Base-by-base conservation (phyloP, 2,797 vertebrate genomes). In the Paramormyrops hopkinsi region DNA sequence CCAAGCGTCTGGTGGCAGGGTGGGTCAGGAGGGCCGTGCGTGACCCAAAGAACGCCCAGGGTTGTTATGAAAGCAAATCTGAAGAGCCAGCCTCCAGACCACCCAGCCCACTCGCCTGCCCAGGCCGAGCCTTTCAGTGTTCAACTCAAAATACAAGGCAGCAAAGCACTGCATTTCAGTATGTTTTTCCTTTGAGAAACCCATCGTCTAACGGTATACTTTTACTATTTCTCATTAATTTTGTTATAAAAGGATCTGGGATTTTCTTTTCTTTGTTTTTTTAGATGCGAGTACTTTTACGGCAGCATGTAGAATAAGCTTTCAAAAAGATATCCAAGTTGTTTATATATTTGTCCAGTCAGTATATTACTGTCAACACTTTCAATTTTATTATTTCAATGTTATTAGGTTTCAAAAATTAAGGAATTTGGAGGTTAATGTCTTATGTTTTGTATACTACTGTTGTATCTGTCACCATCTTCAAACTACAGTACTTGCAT, bases 31-130 rank as follows among this genome's bases (percentile, higher is more conserved):
- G 73, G 90, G 90, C 87, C 91, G 90, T 3, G 86, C 90, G 90
- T n/a, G 92, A 91, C 91, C 90, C 90, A 91, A 86, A 91, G 90
- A 91, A 53, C 90, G 92, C 91, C 91, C 90, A 91, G 89, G 89
- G 89, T 90, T 91, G 91, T 92, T 92, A 69, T 93, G 93, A 93
- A 94, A 94, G 93, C 92, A 92, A 88, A 92, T 92, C 91, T 86
- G 91, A 92, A 91, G 94, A 92, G 33, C 90, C 69, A 86, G 90
- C 7, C 44, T 90, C 89, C 89, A 92, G 92, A 87, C 90, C 76
- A 8, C 8, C 76, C 44, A 92, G 91, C 88, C 73, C 92, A 91
- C 92, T 54, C 87, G 90, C 89, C 73, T 76, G 69, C 48, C 69
- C 89, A 90, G 89, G 90, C 87, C n/a, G 88, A 89, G 89, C 90